A percentile compares a stretch with the other conserved stretches of the same genome.
Conservation (phyloP, 2,797 vertebrate species). For the Sebastes hubbsi region DNA sequence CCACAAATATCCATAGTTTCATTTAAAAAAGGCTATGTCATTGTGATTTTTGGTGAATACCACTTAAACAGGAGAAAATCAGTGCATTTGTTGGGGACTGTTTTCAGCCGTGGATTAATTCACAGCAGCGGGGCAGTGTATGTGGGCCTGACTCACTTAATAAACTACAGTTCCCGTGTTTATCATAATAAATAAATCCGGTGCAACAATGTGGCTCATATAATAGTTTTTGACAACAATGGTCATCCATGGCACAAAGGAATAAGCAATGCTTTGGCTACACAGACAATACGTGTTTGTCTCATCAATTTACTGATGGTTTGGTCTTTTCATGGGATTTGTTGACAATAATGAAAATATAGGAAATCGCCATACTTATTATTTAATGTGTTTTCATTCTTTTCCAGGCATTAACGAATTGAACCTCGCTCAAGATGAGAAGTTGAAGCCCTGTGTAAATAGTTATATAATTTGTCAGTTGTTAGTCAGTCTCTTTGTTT, state of each 20-base stretch:
- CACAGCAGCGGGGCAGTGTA: background rate
- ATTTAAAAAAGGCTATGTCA: background rate
- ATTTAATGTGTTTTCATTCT: background rate
- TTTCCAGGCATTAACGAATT: background rate
- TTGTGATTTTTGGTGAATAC: background rate
- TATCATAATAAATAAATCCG: background rate
- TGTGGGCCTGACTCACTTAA: background rate
- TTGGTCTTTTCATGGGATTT: slow-evolving; percentile 1
- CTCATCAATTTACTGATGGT: background rate
- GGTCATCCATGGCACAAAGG: background rate
- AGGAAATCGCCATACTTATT: background rate
- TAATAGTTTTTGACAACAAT: background rate
- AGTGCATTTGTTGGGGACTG: background rate
- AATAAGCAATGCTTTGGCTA: background rate
- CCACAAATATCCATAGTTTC: background rate
- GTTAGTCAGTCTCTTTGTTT: slow-evolving; percentile 35
- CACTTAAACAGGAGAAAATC: background rate
- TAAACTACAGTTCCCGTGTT: background rate
- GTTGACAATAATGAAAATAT: background rate
- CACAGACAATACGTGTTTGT: background rate
- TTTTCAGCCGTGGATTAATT: background rate
- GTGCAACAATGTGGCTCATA: background rate
- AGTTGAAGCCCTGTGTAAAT: slow-evolving; percentile 17
- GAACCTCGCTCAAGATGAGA: slow-evolving; percentile 44
- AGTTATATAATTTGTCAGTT: slow-evolving; percentile 32